phyloP scores from a whole-genome alignment of 2,888 invertebrate species.

The Clivina fossor region DNA sequence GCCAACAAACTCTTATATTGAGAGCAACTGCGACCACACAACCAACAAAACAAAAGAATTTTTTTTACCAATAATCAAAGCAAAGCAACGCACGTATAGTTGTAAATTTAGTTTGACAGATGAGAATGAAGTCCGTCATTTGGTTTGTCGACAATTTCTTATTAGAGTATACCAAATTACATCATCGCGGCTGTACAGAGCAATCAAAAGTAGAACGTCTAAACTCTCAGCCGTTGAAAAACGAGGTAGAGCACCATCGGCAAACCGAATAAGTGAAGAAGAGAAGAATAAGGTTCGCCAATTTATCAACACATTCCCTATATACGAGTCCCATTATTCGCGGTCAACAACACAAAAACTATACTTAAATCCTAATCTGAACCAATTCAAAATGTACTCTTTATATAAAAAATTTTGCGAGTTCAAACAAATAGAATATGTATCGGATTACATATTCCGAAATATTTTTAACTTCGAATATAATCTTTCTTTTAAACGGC shows the following conservation, averaged over 20 bases:
- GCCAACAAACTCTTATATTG: neutral
- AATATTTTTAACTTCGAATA: neutral
- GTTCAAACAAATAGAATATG: neutral
- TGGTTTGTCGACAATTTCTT: neutral
- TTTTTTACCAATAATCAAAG: neutral
- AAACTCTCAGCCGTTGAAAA: neutral
- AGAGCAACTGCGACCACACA: neutral
- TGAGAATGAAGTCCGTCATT: neutral
- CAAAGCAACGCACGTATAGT: neutral
- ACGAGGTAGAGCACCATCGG: neutral
- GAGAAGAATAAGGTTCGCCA: neutral
- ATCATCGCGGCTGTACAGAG: neutral
- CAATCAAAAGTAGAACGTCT: neutral
- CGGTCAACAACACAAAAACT: neutral
- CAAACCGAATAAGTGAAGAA: neutral
- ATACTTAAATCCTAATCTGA: too few relatives aligned
- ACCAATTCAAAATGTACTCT: neutral
- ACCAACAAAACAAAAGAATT: neutral
- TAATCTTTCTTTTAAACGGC: neutral
- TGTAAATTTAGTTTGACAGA: neutral
- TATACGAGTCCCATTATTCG: neutral
- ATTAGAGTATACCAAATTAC: neutral
- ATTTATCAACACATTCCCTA: neutral
- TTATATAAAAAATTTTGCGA: neutral
- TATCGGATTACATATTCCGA: neutral